Evolutionary conservation across 35 echinoderm and acorn worm species (phyloP), one percentile per base, ranked within the genome.

Genomic region (Apostichopus parvimensis): DNA sequence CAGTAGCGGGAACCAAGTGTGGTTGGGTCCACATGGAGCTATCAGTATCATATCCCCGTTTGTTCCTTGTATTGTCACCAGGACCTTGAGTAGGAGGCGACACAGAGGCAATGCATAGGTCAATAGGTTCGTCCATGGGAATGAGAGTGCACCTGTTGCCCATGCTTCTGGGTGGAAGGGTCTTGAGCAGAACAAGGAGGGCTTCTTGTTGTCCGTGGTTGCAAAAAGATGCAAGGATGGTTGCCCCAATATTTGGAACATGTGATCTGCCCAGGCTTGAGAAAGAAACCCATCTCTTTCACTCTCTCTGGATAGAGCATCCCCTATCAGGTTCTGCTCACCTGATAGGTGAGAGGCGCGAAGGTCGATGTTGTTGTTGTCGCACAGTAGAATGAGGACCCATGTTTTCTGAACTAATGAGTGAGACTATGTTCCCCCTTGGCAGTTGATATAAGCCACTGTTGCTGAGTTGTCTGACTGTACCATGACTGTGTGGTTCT

Each of bases 241-340:
- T 45, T 45, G 34, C 34, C 34, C 34, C 34, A 45, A 45, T 45
- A 4, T 45, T 45, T 20, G 24, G 82, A 87, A 93, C 55, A 87
- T 12, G 28, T 77, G 84, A 21, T 88, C 56, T 9, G 53, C 83
- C 25, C 77, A 25, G 70, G 34, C 55, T 14, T 53, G 77, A 53
- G 6, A 28, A 11, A 93, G 55, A 56, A 4, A 25, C 83, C 68
- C 77, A 60, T 93, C 78, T 62, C 86, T 77, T 45, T 4, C 3
- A 45, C 34, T 45, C 34, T 45, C 34, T 45, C 34, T 45, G 87
- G 90, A 92, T 13, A 95, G 86, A 1, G 77, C 72, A 34, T 93
- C 91, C 12, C 91, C 94, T 26, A 82, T n/a, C 20, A 83, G 18
- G 15, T 95, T 95, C 61, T n/a, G 5, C 28, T 56, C 17, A 15